Evolutionary conservation across 2,888 invertebrate genomes (phyloP).

Genomic region (Ophion slaviceki): DNA sequence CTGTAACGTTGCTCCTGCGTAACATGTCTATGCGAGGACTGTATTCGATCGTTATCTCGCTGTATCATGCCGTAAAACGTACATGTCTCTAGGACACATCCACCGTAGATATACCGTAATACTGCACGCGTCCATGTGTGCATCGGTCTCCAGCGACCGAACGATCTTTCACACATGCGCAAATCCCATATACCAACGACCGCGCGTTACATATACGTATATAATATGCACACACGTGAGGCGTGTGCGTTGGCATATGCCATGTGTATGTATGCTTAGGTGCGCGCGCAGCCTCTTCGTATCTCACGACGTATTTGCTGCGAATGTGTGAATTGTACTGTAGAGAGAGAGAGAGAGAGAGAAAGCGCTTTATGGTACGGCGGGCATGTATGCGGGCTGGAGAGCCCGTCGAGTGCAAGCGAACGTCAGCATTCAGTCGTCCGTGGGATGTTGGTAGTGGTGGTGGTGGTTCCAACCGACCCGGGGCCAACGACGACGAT

Average conservation of each 20-base stretch:
- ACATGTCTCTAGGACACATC: slow-evolving; percentile 52
- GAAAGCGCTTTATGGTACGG: slow-evolving; percentile 5
- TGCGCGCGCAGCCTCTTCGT: slow-evolving; percentile 39
- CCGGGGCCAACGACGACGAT: slow-evolving; percentile 57
- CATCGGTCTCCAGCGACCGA: slow-evolving; percentile 41
- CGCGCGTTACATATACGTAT: background rate
- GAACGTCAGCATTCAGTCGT: slow-evolving; percentile 67
- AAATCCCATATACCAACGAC: background rate
- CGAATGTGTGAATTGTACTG: background rate
- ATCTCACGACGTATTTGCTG: slow-evolving; percentile 29
- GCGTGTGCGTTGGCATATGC: background rate
- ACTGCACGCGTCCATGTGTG: slow-evolving; percentile 14
- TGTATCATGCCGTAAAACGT: slow-evolving; percentile 62
- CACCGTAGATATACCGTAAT: slow-evolving; percentile 19
- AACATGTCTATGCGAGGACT: slow-evolving; percentile 2
- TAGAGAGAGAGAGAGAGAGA: too few species aligned
- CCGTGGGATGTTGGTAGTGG: slow-evolving; percentile 67
- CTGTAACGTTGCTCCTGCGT: too few species aligned
- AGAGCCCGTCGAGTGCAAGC: slow-evolving; percentile 55
- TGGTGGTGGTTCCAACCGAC: slow-evolving; percentile 56
- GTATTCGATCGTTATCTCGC: slow-evolving; percentile 57
- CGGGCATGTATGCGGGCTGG: slow-evolving; percentile 21
- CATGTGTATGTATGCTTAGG: background rate
- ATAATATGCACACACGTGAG: slow-evolving; percentile 53
- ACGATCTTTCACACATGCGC: slow-evolving; percentile 55